phyloP scores from a whole-genome alignment of 2,113 vertebrate species.

The Anser brachyrhynchus region DNA sequence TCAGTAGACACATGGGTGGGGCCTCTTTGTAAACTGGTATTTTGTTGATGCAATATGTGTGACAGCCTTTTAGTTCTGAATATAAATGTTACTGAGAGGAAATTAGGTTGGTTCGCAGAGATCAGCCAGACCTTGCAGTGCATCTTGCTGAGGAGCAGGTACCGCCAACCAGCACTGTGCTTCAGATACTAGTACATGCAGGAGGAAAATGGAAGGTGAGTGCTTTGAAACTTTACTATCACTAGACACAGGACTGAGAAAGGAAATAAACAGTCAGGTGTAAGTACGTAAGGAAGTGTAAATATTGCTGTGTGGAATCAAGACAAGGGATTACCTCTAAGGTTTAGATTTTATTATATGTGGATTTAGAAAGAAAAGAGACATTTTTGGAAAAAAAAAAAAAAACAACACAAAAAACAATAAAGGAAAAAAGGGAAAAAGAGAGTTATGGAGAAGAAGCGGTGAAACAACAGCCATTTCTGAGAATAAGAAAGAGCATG shows the following conservation, averaged over 20 bases:
- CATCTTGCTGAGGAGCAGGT: not conserved
- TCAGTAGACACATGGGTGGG: slow-evolving; percentile 62
- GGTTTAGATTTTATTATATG: not conserved
- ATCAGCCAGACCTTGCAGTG: slow-evolving; percentile 20
- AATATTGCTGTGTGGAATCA: not conserved
- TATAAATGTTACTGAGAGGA: slow-evolving; percentile 67
- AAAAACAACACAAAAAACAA: not conserved
- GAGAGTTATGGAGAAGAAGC: not conserved
- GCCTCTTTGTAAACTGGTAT: slow-evolving; percentile 58
- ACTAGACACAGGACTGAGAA: not conserved
- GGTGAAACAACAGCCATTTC: not conserved
- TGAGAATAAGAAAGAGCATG: not conserved
- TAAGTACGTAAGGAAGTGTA: not conserved
- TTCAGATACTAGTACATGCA: slow-evolving; percentile 8
- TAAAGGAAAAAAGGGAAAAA: not conserved
- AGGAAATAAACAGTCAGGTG: not conserved
- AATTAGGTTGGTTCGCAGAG: slow-evolving; percentile 33
- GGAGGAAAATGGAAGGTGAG: slow-evolving; percentile 72
- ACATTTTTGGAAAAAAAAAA: not conserved
- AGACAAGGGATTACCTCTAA: not conserved
- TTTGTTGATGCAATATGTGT: slow-evolving; percentile 65
- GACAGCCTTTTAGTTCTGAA: slow-evolving; percentile 60
- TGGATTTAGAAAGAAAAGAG: not conserved
- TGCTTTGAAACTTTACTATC: slow-evolving; percentile 9
- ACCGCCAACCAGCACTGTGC: not conserved